Base-by-base conservation (phyloP, 2,797 vertebrate species). In the Microctenopoma steveboyesi region DNA sequence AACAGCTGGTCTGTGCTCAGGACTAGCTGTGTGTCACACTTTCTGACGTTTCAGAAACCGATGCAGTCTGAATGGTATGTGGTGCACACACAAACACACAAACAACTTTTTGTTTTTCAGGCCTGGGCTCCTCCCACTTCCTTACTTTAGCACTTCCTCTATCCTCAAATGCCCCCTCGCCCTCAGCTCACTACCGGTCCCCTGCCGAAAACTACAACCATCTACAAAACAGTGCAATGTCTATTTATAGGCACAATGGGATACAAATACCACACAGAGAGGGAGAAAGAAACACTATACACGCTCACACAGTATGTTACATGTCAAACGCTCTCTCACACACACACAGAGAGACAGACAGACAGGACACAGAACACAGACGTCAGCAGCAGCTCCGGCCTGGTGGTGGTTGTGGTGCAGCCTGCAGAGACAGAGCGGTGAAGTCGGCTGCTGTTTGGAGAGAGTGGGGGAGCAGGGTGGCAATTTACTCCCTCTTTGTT, bases 201-300 rank as follows among this genome's bases (percentile, higher is more conserved):
- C 82, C 82, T 64, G 81, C 81, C 79, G 61, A 84, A 76, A 77
- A 88, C 89, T 90, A 91, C 67, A 14, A 89, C 83, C 86, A 90
- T 86, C 89, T 90, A 93, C 90, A 79, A 89, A 93, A 93, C 92
- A 92, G 91, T 93, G 91, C 91, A 92, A 90, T 89, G 89, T 92
- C 91, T 93, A 92, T 92, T 92, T 85, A 92, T 86, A 93, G 92
- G 92, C 92, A 93, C 92, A 85, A 89, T 87, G 90, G 92, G 91
- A 81, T 86, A 91, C 85, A 80, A 84, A 77, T 83, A 90, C 86
- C 90, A 82, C 88, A 89, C 79, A 86, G 63, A 49, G 72, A 69
- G 87, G 82, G 87, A 69, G 69, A 68, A 68, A 78, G 76, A 76
- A 71, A 69, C 72, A 76, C 79, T 73, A 67, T 51, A 72, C 82